Base-by-base conservation (phyloP, 2,888 invertebrate genomes). In the Lissocephala sabroskyi region DNA sequence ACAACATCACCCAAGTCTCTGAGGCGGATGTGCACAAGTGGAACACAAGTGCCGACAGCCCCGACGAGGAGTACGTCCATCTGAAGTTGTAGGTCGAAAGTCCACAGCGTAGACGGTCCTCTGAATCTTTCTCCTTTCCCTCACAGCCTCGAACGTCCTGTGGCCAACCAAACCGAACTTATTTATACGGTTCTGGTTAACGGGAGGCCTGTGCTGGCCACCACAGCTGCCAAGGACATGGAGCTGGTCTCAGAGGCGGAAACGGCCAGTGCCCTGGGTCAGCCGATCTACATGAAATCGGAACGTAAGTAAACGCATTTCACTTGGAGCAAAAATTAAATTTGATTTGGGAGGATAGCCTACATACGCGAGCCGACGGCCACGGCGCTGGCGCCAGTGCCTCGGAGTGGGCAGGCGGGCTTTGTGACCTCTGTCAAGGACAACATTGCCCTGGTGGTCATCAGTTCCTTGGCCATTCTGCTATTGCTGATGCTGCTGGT, bases 191-290 rank as follows among this genome's bases (percentile, higher is more conserved):
- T 95, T 6, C 86, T 92, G 56, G 91, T 94, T 0, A 90, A 91
- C 28, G 94, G 93, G 0, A 88, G 91, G 60, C 92, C 94, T 0
- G 92, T 95, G 1, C 88, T 92, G 13, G 94, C 94, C 0, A 88
- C 89, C 1, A 92, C 92, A 1, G 95, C 95, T 0, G 92, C 94
- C 1, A 88, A 90, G 53, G 95, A 94, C 73, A 94, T 95, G 94
- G 87, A 89, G 49, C 86, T 94, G n/a, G 89, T 95, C 2, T 88
- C 91, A 3, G 91, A 92, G 45, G 89, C 89, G 28, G 94, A 95
- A 82, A 93, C 92, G 0, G 89, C 89, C 0, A 86, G 87, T 17
- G 91, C 92, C 59, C 85, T 95, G 42, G 93, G 93, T 3, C 91
- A 91, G 52, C 89, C 91, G 1, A 89, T 94, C 40, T 88, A 91